A percentile compares a stretch with the other conserved stretches of the same genome.
phyloP scores from a whole-genome alignment of 2,797 vertebrate species.

The Sphenodon punctatus region DNA sequence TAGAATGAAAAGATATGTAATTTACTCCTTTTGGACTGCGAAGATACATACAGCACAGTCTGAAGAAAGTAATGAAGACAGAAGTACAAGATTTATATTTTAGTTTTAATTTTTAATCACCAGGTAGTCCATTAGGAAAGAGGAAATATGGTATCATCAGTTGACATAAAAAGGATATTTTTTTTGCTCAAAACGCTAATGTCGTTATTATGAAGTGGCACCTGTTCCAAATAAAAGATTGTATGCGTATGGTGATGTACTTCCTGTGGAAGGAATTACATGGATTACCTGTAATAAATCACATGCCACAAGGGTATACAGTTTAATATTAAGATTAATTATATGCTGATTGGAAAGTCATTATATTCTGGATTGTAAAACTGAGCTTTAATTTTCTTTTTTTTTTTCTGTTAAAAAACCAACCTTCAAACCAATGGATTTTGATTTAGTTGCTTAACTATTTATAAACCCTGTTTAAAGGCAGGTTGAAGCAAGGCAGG shows the following conservation, averaged over 20 bases:
- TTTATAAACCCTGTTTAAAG: conserved; percentile 40
- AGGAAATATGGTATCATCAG: conserved; percentile 14
- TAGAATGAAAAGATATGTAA: background rate
- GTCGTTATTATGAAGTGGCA: conserved; percentile 31
- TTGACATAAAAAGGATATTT: background rate
- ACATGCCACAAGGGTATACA: background rate
- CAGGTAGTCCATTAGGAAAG: conserved; percentile 3
- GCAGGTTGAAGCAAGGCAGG: background rate
- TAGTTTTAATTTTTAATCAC: conserved; percentile 23
- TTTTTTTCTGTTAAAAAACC: conserved; percentile 20
- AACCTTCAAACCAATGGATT: too few relatives aligned
- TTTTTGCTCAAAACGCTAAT: conserved; percentile 3
- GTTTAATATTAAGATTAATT: conserved; percentile 61
- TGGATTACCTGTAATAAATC: conserved; percentile 55
- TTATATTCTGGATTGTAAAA: conserved; percentile 12
- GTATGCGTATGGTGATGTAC: conserved; percentile 12
- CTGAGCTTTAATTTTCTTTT: conserved; percentile 40
- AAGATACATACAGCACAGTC: background rate
- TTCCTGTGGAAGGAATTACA: conserved; percentile 42
- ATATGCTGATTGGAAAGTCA: conserved; percentile 38
- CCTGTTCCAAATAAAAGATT: conserved; percentile 22
- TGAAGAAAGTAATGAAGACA: background rate
- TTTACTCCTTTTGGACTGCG: background rate
- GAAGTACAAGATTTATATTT: background rate
- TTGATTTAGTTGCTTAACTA: conserved; percentile 51